Percentiles rank a stretch among this genome's conserved stretches.
phyloP scores from a whole-genome alignment of 1,140 invertebrate genomes.

The Drosophila gunungcola region DNA sequence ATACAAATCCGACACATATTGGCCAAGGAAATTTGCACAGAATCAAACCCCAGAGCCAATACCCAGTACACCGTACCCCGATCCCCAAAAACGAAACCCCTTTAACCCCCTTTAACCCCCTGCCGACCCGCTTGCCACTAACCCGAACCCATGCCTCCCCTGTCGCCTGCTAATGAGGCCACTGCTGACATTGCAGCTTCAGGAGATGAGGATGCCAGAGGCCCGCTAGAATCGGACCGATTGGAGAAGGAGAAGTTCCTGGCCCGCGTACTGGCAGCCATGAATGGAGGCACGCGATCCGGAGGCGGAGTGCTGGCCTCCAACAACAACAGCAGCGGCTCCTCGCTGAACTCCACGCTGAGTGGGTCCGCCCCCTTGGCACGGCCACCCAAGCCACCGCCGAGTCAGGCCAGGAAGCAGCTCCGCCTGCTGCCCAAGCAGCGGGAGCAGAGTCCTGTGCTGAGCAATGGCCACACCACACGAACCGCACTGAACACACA shows the following conservation, averaged over 20 bases:
- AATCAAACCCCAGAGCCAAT: slow-evolving; percentile 27
- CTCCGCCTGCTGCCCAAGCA: slow-evolving; percentile 69
- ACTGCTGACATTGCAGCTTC: slow-evolving; percentile 71
- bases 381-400: slow-evolving; percentile 62
- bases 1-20: slow-evolving; percentile 40
- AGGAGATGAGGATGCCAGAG: slow-evolving; percentile 10
- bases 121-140: slow-evolving; percentile 41
- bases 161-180: slow-evolving; percentile 67
- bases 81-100: not conserved
- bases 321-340: slow-evolving; percentile 63
- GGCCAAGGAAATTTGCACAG: slow-evolving; percentile 38
- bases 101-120: slow-evolving; percentile 16
- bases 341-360: slow-evolving; percentile 59
- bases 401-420: slow-evolving; percentile 71
- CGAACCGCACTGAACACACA: slow-evolving; percentile 22
- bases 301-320: slow-evolving; percentile 31
- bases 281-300: slow-evolving; percentile 61
- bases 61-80: not conserved
- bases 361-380: slow-evolving; percentile 32
- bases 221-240: slow-evolving; percentile 41
- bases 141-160: slow-evolving; percentile 54
- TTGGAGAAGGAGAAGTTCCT: slow-evolving; percentile 68
- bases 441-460: slow-evolving; percentile 73
- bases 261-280: slow-evolving; percentile 69
- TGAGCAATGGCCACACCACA: slow-evolving; percentile 58